Evolutionary conservation across 2,888 invertebrate genomes (phyloP).

Genomic region (Apotomis capreana): DNA sequence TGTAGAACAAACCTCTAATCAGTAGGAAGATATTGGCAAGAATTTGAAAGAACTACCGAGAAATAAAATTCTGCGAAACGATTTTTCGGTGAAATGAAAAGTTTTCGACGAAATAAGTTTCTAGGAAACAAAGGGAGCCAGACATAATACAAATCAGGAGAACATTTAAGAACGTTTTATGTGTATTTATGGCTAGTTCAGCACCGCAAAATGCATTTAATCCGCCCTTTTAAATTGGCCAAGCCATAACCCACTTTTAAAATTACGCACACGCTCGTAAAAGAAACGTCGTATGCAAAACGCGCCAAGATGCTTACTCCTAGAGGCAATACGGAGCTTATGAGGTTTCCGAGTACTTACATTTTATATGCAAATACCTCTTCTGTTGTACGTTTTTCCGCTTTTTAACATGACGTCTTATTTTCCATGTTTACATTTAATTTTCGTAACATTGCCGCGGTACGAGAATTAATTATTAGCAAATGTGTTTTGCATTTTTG

Average conservation of each 20-base stretch:
- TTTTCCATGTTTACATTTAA: neutral
- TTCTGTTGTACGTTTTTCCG: conserved; percentile 2
- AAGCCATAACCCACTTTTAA: conserved; percentile 25
- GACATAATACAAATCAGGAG: no score
- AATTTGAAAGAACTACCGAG: no score
- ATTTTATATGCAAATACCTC: conserved; percentile 27
- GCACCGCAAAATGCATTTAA: neutral
- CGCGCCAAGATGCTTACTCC: conserved; percentile 21
- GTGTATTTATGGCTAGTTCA: no score
- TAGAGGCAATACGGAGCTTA: conserved; percentile 29
- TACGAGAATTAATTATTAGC: neutral
- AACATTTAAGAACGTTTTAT: no score
- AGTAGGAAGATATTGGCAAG: no score
- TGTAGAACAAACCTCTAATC: no score
- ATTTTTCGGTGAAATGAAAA: no score
- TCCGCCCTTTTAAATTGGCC: neutral
- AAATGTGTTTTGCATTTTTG: neutral
- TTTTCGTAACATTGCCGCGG: neutral
- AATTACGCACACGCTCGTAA: conserved; percentile 28
- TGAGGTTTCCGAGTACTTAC: conserved; percentile 16
- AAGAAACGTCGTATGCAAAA: conserved; percentile 21
- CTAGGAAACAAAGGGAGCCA: no score
- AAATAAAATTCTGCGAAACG: no score
- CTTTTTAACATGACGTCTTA: conserved; percentile 2
- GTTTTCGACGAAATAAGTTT: no score